Evolutionary conservation across 2,113 vertebrate species (phyloP).

Genomic region (Rhizomys pruinosus): DNA sequence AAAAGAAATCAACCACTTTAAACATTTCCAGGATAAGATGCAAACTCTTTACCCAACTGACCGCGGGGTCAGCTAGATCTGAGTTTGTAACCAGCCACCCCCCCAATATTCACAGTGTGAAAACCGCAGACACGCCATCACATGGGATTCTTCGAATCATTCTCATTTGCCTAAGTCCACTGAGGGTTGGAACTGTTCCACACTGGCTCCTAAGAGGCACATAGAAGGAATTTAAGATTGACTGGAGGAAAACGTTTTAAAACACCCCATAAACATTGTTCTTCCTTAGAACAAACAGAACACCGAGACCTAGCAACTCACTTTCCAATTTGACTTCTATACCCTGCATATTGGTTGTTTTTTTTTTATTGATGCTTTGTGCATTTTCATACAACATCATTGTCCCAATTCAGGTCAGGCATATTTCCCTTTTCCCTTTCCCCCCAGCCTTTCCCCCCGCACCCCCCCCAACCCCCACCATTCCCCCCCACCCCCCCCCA

Average conservation of each 20-base stretch:
- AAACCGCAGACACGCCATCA: not conserved
- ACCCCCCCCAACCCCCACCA: no score
- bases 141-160: not conserved
- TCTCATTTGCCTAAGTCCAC: not conserved
- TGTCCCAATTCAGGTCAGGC: no score
- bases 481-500: no score
- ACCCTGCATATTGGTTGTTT: no score
- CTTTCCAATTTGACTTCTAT: slow-evolving; percentile 46
- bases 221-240: not conserved
- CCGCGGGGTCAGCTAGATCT: not conserved
- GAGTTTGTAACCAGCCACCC: no score
- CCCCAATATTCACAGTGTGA: not conserved
- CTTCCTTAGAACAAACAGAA: not conserved
- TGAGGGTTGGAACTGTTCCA: not conserved
- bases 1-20: not conserved
- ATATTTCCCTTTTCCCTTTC: no score
- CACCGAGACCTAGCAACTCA: not conserved
- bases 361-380: not conserved
- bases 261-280: not conserved
- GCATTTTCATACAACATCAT: no score
- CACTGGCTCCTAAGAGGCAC: not conserved
- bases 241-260: not conserved
- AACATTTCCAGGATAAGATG: not conserved
- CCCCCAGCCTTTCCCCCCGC: no score
- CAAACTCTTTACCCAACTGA: not conserved